Evolutionary conservation across 1,140 invertebrate genomes (phyloP).

Genomic region (Megalopta genalis): DNA sequence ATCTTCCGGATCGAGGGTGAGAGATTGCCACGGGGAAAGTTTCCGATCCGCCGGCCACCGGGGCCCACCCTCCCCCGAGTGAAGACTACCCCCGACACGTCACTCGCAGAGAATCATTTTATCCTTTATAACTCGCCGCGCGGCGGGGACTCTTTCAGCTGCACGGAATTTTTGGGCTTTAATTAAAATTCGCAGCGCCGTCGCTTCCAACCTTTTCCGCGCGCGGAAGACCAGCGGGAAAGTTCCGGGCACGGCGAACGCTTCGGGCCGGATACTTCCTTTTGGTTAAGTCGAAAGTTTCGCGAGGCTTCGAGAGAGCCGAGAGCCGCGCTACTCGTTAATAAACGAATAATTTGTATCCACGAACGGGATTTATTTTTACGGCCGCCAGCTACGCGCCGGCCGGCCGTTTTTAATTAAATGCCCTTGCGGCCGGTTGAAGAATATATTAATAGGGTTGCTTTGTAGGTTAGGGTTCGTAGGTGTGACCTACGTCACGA

Average conservation of each 20-base stretch:
- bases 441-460: too few species aligned
- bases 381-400: not conserved
- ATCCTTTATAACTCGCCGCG: not conserved
- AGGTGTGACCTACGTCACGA: too few species aligned
- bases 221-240: not conserved
- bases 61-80: not conserved
- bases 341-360: conserved; percentile 1
- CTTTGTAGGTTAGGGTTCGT: too few species aligned
- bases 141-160: not conserved
- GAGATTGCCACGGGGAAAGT: not conserved
- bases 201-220: not conserved
- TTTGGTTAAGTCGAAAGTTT: not conserved
- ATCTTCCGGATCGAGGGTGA: not conserved
- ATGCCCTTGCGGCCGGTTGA: too few species aligned
- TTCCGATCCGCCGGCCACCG: not conserved
- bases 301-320: not conserved
- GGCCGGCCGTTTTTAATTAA: too few species aligned
- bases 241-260: not conserved
- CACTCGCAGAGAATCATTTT: conserved; percentile 1
- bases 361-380: not conserved
- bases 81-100: not conserved
- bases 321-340: not conserved
- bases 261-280: not conserved
- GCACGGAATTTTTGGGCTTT: conserved; percentile 2
- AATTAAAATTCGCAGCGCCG: not conserved